Conservation (phyloP, 2,888 invertebrate species). For the Plebejus anna region DNA sequence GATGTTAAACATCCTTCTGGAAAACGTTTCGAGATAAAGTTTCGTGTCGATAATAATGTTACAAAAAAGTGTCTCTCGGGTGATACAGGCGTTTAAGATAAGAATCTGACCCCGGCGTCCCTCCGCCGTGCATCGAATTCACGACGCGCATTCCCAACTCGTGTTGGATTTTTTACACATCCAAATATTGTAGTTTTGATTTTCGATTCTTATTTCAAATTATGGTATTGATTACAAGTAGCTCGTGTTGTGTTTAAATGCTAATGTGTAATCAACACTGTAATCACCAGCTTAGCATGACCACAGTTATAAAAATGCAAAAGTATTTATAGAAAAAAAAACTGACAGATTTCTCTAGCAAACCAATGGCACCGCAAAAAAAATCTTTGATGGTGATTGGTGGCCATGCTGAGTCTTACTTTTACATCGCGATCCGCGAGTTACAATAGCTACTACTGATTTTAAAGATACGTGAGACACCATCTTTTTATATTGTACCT, state of each 20-base stretch:
- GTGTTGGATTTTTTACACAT: slow-evolving; percentile 42
- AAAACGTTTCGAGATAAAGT: slow-evolving; percentile 56
- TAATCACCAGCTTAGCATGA: not conserved
- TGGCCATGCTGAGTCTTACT: too few species aligned
- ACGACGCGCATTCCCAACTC: slow-evolving; percentile 65
- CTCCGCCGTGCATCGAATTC: slow-evolving; percentile 71
- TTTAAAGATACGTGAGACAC: too few species aligned
- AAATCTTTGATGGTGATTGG: too few species aligned
- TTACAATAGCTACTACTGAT: too few species aligned
- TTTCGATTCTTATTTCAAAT: not conserved
- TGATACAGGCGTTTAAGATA: slow-evolving; percentile 80
- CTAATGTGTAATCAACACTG: not conserved
- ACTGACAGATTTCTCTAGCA: too few species aligned
- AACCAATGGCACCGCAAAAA: too few species aligned
- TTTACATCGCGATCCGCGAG: too few species aligned
- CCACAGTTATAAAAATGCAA: too few species aligned
- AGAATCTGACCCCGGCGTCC: slow-evolving; percentile 72
- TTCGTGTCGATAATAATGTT: slow-evolving; percentile 66
- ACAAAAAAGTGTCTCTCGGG: slow-evolving; percentile 77
- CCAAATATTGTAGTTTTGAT: slow-evolving; percentile 9
- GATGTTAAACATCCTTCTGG: slow-evolving; percentile 41
- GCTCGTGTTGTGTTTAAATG: not conserved
- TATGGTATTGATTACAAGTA: slow-evolving; percentile 3
- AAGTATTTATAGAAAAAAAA: too few species aligned
- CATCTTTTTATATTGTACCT: too few species aligned